A percentile compares a stretch with the other conserved stretches of the same genome.
Evolutionary conservation across 64 coral and sea anemone species (phyloP).

Genomic region (Montipora foliosa): DNA sequence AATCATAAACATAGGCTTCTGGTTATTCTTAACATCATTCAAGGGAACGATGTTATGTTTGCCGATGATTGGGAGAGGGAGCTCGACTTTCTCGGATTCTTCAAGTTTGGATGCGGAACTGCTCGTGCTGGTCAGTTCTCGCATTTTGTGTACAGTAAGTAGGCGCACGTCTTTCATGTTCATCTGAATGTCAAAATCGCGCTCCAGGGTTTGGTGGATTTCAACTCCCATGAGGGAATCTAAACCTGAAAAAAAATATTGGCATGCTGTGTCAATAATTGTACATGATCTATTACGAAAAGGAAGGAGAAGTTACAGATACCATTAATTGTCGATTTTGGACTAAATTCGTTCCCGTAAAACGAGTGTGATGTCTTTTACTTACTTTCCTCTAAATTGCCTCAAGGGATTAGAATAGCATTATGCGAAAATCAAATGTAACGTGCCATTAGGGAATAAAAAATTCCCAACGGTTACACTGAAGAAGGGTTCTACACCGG

Average conservation of each 20-base stretch:
- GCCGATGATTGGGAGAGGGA: neutral
- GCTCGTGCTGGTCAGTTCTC: constrained; percentile 70
- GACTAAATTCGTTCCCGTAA: too few relatives aligned
- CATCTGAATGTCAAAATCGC: constrained; percentile 90
- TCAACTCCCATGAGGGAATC: constrained; percentile 94
- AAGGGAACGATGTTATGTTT: constrained; percentile 46
- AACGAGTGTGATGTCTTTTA: too few relatives aligned
- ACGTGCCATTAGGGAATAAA: too few relatives aligned
- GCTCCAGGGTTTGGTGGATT: constrained; percentile 85
- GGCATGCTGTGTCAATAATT: too few relatives aligned
- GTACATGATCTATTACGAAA: too few relatives aligned
- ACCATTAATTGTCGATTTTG: too few relatives aligned
- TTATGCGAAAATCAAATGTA: too few relatives aligned
- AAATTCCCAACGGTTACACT: too few relatives aligned
- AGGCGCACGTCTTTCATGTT: constrained; percentile 88
- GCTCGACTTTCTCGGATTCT: constrained; percentile 5
- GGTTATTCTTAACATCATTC: constrained; percentile 71
- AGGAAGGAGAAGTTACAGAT: too few relatives aligned
- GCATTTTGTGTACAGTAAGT: constrained; percentile 83
- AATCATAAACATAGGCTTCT: constrained; percentile 73
- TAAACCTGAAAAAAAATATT: constrained; percentile 43
- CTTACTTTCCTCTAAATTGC: too few relatives aligned
- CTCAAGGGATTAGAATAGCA: too few relatives aligned
- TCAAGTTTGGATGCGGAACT: neutral
- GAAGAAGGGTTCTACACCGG: too few relatives aligned